phyloP scores from a whole-genome alignment of 30 jellyfish, hydroid and myxozoan genomes.

The Aurelia coerulea region DNA sequence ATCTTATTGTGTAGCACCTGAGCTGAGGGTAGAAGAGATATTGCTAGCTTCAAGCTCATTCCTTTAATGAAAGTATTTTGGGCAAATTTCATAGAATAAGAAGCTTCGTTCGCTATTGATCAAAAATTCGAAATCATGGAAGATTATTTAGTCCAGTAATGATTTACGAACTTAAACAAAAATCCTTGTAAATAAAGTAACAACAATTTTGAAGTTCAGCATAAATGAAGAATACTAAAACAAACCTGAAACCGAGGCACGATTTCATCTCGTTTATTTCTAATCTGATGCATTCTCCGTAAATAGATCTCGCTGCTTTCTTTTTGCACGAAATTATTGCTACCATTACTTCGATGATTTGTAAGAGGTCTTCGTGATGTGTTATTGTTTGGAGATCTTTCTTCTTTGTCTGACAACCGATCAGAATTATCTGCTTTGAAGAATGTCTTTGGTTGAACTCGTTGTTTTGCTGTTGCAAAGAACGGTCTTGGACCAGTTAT shows the following conservation, averaged over 20 bases:
- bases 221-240: background rate
- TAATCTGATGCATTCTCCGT: conserved; percentile 39
- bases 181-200: too few relatives aligned
- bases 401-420: conserved; percentile 63
- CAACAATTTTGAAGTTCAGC: too few relatives aligned
- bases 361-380: conserved; percentile 46
- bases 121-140: too few relatives aligned
- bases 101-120: too few relatives aligned
- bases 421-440: conserved; percentile 72
- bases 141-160: too few relatives aligned
- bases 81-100: too few relatives aligned
- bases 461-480: conserved; percentile 46
- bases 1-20: too few relatives aligned
- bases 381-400: conserved; percentile 26
- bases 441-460: conserved; percentile 66
- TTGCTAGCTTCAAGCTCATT: too few relatives aligned
- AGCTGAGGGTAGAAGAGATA: too few relatives aligned
- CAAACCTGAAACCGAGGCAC: conserved; percentile 77
- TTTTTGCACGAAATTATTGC: conserved; percentile 34
- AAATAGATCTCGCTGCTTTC: conserved; percentile 33
- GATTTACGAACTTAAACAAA: too few relatives aligned
- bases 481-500: conserved; percentile 66
- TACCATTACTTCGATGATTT: conserved; percentile 32
- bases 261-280: conserved; percentile 62
- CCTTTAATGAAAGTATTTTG: too few relatives aligned